A percentile compares a stretch with the other conserved stretches of the same genome.
phyloP scores from a whole-genome alignment of 2,888 invertebrate species.

The Tanypteryx hageni region DNA sequence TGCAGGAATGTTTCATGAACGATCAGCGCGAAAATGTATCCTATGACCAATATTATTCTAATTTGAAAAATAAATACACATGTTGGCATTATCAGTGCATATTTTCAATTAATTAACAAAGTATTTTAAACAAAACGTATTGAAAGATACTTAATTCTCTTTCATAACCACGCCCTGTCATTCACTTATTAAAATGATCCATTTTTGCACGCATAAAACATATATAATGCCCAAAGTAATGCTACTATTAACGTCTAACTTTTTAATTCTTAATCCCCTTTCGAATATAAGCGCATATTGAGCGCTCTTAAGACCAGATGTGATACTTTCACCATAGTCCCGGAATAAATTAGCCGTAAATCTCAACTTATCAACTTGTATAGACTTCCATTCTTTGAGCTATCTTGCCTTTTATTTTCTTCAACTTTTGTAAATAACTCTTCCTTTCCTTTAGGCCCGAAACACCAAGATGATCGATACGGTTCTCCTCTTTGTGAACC shows the following conservation, averaged over 20 bases:
- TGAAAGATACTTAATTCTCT: too few species aligned
- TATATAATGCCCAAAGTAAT: neutral
- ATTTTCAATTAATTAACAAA: too few species aligned
- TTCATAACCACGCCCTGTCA: neutral
- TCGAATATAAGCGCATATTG: neutral
- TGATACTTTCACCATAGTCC: neutral
- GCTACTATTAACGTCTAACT: neutral
- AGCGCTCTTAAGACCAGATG: conserved; percentile 13
- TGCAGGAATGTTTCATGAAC: too few species aligned
- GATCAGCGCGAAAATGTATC: too few species aligned
- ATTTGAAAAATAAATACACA: too few species aligned
- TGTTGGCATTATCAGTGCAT: too few species aligned
- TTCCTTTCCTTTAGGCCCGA: too few species aligned
- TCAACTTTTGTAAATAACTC: too few species aligned
- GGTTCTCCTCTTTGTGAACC: too few species aligned
- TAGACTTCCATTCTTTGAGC: neutral
- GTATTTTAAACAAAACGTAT: too few species aligned
- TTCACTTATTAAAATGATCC: neutral
- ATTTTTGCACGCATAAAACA: neutral
- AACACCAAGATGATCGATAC: too few species aligned
- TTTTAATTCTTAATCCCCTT: neutral
- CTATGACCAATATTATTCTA: too few species aligned
- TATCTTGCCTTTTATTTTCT: neutral
- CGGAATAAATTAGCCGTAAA: conserved; percentile 17
- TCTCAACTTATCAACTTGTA: conserved; percentile 1